These are phyloP conservation scores for Erpetoichthys calabaricus DNA, from an alignment of 2,797 vertebrate species.

Conservation along the genomic window DNA sequence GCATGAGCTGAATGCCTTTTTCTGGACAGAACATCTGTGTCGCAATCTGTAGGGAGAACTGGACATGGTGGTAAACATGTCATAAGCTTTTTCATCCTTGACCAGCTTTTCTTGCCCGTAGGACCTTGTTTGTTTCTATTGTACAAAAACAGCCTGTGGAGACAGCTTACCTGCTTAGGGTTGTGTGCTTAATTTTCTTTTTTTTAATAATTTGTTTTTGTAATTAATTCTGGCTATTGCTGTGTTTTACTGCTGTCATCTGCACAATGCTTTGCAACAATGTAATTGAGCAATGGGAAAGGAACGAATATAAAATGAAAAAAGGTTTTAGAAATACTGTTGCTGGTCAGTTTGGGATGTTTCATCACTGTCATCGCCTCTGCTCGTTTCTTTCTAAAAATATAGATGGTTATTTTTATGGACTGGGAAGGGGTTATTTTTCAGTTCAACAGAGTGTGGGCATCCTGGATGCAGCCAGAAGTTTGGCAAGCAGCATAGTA, in stretches of 20 bases:
- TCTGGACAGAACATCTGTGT: conserved; percentile 36
- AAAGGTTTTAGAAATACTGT: too few species aligned
- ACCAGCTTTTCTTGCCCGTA: background rate
- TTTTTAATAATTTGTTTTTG: too few species aligned
- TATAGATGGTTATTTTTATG: too few species aligned
- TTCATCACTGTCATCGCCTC: too few species aligned
- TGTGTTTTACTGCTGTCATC: too few species aligned
- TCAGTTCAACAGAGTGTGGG: conserved; percentile 5
- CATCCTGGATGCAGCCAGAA: conserved; percentile 9
- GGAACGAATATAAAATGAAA: too few species aligned
- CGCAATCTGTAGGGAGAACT: conserved; percentile 22
- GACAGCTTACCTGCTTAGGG: background rate
- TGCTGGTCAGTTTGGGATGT: too few species aligned
- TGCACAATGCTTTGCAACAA: too few species aligned
- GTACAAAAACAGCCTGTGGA: background rate
- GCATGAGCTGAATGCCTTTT: conserved; percentile 12
- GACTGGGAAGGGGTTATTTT: too few species aligned
- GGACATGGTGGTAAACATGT: conserved; percentile 22
- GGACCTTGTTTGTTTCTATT: background rate
- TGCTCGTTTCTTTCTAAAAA: too few species aligned
- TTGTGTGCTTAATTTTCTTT: conserved; percentile 7
- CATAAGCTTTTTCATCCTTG: conserved; percentile 28
- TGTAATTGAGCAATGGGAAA: too few species aligned
- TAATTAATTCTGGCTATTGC: too few species aligned
- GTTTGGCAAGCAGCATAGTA: conserved; percentile 15